A percentile compares a stretch with the other conserved stretches of the same genome.
Conservation (phyloP, 2,113 vertebrate species). For the Nibea coibor region DNA sequence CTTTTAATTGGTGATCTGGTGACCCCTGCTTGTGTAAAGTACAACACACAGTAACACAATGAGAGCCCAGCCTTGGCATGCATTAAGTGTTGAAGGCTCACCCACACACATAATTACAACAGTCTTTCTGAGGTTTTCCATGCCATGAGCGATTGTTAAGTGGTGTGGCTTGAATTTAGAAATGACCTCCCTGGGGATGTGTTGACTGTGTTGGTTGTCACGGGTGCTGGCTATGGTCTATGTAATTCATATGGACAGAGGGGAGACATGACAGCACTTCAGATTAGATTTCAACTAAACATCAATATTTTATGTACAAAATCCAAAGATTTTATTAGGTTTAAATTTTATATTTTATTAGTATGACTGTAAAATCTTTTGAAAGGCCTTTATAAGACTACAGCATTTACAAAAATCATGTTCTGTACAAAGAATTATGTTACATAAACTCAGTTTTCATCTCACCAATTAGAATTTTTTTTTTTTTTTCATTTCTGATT, state of each 20-base stretch:
- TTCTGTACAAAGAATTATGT: not conserved
- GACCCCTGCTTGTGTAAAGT: constrained; percentile 55
- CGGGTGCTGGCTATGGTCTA: constrained; percentile 9
- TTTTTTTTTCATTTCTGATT: not conserved
- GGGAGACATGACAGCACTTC: constrained; percentile 2
- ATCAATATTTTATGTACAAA: not conserved
- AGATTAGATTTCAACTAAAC: not conserved
- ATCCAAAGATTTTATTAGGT: not conserved
- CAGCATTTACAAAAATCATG: not conserved
- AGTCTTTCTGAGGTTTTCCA: constrained; percentile 52
- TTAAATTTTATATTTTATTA: not conserved
- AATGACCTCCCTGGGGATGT: constrained; percentile 44
- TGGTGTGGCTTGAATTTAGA: constrained; percentile 41
- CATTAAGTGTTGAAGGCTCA: constrained; percentile 57
- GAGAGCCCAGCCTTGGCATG: constrained; percentile 45
- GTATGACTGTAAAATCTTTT: not conserved
- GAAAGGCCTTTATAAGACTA: not conserved
- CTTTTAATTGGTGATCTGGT: constrained; percentile 67
- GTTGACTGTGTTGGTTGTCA: constrained; percentile 22
- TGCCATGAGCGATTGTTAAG: constrained; percentile 45
- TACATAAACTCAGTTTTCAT: not conserved
- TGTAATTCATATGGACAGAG: constrained; percentile 6
- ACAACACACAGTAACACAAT: constrained; percentile 42
- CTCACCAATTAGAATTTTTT: not conserved
- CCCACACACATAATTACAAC: constrained; percentile 67